Percentiles rank a stretch among this genome's conserved stretches.
These are phyloP conservation scores for Rhabdomys pumilio DNA, from an alignment of 2,797 vertebrate genomes.

Conservation along the genomic window DNA sequence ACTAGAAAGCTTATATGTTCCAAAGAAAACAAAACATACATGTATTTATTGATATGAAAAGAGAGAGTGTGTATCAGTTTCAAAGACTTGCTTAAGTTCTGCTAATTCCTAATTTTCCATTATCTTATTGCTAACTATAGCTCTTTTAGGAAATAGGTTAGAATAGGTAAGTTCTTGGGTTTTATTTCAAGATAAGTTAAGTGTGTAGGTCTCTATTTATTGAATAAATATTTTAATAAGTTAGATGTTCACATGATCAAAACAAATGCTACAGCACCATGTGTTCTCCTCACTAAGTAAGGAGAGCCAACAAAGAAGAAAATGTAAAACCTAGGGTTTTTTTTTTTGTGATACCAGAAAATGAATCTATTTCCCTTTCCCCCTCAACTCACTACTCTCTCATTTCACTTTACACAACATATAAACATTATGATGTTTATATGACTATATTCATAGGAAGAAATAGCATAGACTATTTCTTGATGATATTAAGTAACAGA, in stretches of 20 bases:
- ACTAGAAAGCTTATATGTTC: neutral
- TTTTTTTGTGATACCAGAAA: neutral
- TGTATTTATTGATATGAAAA: neutral
- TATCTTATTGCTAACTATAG: neutral
- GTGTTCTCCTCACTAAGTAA: neutral
- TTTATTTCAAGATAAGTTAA: conserved; percentile 19
- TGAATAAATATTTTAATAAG: conserved; percentile 15
- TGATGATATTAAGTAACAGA: neutral
- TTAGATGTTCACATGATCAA: neutral
- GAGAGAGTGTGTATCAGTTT: neutral
- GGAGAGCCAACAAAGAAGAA: neutral
- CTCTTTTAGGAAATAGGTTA: neutral
- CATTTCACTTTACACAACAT: neutral
- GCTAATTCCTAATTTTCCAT: neutral
- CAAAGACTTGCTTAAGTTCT: neutral
- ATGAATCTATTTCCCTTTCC: neutral
- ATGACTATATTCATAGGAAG: neutral
- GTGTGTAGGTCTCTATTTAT: neutral
- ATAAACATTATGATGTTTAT: neutral
- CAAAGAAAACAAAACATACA: neutral
- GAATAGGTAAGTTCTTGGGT: neutral
- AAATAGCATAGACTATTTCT: neutral
- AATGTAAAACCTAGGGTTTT: neutral
- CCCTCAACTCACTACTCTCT: neutral
- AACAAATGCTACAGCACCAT: neutral